These are phyloP conservation scores for Watsonalla binaria DNA, from an alignment of 2,888 invertebrate species.

Conservation along the genomic window DNA sequence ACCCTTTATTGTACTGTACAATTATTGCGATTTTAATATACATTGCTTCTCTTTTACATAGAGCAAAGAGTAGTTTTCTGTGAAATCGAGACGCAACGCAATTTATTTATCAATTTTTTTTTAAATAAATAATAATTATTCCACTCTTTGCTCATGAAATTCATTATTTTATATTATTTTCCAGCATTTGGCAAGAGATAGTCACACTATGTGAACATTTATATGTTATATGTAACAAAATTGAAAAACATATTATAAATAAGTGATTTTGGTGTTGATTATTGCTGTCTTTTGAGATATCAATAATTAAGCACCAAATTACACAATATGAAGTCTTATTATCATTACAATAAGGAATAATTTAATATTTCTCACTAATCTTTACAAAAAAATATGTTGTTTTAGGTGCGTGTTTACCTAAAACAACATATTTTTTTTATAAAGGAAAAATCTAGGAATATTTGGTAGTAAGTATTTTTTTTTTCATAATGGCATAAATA, in stretches of 20 bases:
- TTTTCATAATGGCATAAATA: background rate
- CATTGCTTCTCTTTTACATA: conserved; percentile 45
- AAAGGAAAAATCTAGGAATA: background rate
- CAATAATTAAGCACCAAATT: background rate
- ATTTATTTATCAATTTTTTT: background rate
- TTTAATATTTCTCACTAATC: conserved; percentile 12
- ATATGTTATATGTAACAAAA: too few relatives aligned
- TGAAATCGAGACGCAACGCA: background rate
- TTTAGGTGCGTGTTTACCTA: too few relatives aligned
- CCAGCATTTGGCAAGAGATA: background rate
- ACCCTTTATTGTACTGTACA: conserved; percentile 54
- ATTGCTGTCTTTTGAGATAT: background rate
- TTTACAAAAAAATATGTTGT: conserved; percentile 12
- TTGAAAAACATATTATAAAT: background rate
- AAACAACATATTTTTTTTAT: background rate
- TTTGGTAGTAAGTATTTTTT: background rate
- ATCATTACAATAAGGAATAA: conserved; percentile 2
- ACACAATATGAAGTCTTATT: background rate
- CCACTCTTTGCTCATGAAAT: background rate
- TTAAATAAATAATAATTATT: background rate
- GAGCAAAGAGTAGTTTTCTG: background rate
- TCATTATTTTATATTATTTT: background rate
- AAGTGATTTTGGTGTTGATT: background rate
- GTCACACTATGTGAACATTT: background rate
- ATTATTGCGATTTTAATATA: conserved; percentile 70